Percentiles rank a stretch among this genome's conserved stretches.
Evolutionary conservation across 2,113 vertebrate genomes (phyloP).

Genomic region (Melanocharis versteri): DNA sequence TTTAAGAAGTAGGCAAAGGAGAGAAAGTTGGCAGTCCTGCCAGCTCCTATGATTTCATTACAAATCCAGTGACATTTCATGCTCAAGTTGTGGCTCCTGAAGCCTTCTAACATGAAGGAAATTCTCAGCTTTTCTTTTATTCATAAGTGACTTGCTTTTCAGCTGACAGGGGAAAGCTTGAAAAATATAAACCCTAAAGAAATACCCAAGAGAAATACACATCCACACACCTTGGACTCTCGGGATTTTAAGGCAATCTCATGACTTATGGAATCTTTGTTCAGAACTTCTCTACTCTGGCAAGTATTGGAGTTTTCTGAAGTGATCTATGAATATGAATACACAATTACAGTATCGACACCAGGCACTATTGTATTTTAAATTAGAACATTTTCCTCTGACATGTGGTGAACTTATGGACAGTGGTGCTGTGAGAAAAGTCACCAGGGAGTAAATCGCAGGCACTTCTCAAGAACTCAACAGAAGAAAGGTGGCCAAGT

Average conservation of each 20-base stretch:
- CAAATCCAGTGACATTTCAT: constrained; percentile 1
- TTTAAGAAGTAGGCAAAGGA: neutral
- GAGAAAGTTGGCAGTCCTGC: neutral
- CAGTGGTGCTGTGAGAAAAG: neutral
- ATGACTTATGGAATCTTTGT: neutral
- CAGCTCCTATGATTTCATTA: neutral
- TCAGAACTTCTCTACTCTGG: neutral
- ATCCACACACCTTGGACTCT: neutral
- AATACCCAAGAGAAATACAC: neutral
- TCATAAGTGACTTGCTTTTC: neutral
- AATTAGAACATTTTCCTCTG: neutral
- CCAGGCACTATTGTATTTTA: neutral
- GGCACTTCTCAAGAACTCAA: neutral
- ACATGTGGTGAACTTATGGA: neutral
- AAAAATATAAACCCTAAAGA: neutral
- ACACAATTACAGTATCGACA: neutral
- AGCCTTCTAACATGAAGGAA: neutral
- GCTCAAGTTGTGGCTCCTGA: neutral
- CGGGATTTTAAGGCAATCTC: neutral
- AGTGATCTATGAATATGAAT: neutral
- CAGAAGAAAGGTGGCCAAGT: neutral
- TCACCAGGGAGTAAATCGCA: neutral
- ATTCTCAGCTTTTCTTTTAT: constrained; percentile 25
- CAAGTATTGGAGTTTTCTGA: neutral
- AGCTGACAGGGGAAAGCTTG: neutral